Conservation (phyloP, 2,797 vertebrate genomes). For the Phoxinus dragarum region DNA sequence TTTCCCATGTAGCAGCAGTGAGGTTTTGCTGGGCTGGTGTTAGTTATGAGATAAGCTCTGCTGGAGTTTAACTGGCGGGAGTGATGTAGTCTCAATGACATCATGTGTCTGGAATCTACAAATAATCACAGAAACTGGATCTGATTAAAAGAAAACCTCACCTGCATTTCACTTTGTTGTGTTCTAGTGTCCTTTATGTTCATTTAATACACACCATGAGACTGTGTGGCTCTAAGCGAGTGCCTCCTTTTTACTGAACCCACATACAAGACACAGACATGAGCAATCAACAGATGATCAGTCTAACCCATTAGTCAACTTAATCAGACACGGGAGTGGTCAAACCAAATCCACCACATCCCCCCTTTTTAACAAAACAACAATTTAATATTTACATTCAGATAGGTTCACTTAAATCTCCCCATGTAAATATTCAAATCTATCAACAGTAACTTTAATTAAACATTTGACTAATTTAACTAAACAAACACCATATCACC, state of each 20-base stretch:
- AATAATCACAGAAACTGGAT: constrained; percentile 73
- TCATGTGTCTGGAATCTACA: constrained; percentile 73
- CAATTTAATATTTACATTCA: too few species aligned
- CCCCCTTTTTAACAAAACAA: too few species aligned
- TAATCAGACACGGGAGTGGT: too few species aligned
- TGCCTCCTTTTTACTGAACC: too few species aligned
- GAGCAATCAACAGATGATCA: too few species aligned
- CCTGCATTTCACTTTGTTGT: constrained; percentile 38
- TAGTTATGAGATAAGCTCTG: constrained; percentile 39
- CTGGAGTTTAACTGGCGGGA: constrained; percentile 63
- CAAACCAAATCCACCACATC: too few species aligned
- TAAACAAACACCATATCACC: background rate
- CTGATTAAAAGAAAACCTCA: constrained; percentile 64
- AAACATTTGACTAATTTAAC: background rate
- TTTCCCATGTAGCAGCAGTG: constrained; percentile 35
- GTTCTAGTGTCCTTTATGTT: too few species aligned
- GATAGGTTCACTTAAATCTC: too few species aligned
- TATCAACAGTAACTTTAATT: background rate
- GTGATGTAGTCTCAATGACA: constrained; percentile 74
- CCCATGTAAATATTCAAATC: background rate
- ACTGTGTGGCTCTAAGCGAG: too few species aligned
- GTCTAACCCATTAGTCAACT: too few species aligned
- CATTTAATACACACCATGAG: too few species aligned
- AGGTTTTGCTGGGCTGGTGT: background rate
- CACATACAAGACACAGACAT: too few species aligned